Evolutionary conservation across 2,113 vertebrate genomes (phyloP).

Genomic region (Lontra canadensis): DNA sequence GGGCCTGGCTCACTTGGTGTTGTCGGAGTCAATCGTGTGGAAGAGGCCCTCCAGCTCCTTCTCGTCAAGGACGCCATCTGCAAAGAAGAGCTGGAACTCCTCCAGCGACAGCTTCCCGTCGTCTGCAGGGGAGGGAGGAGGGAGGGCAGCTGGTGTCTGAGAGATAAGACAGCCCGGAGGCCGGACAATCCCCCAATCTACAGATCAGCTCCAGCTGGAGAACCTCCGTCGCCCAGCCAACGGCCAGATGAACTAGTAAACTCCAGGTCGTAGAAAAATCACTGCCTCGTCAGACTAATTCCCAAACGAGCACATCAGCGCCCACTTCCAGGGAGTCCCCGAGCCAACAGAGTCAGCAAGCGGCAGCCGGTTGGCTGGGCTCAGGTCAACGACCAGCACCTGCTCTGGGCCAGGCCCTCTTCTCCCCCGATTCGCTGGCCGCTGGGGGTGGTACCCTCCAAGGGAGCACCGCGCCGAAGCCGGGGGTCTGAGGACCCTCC

Average conservation of each 20-base stretch:
- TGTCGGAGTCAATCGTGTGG: constrained; percentile 97
- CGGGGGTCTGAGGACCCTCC: accelerated
- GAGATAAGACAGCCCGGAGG: neutral
- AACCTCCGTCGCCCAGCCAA: accelerated
- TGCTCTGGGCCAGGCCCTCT: neutral
- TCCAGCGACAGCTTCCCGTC: constrained; percentile 98
- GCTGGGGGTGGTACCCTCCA: accelerated
- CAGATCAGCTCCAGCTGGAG: accelerated
- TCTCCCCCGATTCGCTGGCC: accelerated
- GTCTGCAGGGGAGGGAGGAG: constrained; percentile 85
- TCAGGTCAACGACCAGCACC: neutral
- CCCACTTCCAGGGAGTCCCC: neutral
- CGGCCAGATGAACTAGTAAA: neutral
- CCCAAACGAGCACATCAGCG: neutral
- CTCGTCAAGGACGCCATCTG: constrained; percentile 95
- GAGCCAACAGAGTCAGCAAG: too few species aligned
- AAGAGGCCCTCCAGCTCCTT: constrained; percentile 97
- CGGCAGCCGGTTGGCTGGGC: accelerated
- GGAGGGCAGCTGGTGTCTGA: neutral
- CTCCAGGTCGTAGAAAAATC: neutral
- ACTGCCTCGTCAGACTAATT: neutral
- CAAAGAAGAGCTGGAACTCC: constrained; percentile 98
- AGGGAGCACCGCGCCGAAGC: neutral
- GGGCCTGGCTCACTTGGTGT: constrained; percentile 91
- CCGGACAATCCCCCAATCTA: neutral